phyloP scores from a whole-genome alignment of 2,113 vertebrate genomes.

The Psammodynastes pulverulentus region DNA sequence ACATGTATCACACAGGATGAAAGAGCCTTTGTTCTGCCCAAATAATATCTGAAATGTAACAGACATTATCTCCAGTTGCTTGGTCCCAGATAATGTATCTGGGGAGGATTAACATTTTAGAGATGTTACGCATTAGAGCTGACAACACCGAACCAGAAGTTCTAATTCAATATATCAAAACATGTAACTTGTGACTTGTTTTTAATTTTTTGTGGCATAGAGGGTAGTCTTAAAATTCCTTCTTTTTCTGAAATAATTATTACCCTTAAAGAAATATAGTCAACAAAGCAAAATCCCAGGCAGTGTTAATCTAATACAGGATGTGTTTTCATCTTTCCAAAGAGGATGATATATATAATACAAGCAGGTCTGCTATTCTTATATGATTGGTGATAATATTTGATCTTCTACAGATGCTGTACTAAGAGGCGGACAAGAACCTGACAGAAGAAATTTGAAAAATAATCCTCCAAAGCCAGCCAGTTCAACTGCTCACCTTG shows the following conservation, averaged over 20 bases:
- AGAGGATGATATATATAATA: background rate
- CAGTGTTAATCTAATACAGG: background rate
- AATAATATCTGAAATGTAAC: background rate
- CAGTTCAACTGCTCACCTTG: background rate
- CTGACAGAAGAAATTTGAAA: background rate
- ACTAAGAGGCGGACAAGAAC: slow-evolving; percentile 11
- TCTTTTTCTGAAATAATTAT: slow-evolving; percentile 34
- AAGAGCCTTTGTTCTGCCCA: background rate
- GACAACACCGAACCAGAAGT: background rate
- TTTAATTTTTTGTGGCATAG: slow-evolving; percentile 40
- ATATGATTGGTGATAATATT: slow-evolving; percentile 1
- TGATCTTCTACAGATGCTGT: background rate
- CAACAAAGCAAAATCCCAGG: slow-evolving; percentile 25
- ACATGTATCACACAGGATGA: background rate
- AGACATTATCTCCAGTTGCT: background rate
- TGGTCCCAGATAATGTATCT: background rate
- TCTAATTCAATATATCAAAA: background rate
- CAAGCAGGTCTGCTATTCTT: background rate
- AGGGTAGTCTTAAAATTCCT: slow-evolving; percentile 38
- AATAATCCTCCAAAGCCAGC: background rate
- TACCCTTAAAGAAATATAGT: background rate
- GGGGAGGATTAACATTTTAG: background rate
- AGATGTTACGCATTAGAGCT: background rate
- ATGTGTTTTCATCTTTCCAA: slow-evolving; percentile 8
- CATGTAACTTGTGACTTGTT: background rate